phyloP scores from a whole-genome alignment of 2,113 vertebrate species.

The Abramis brama region DNA sequence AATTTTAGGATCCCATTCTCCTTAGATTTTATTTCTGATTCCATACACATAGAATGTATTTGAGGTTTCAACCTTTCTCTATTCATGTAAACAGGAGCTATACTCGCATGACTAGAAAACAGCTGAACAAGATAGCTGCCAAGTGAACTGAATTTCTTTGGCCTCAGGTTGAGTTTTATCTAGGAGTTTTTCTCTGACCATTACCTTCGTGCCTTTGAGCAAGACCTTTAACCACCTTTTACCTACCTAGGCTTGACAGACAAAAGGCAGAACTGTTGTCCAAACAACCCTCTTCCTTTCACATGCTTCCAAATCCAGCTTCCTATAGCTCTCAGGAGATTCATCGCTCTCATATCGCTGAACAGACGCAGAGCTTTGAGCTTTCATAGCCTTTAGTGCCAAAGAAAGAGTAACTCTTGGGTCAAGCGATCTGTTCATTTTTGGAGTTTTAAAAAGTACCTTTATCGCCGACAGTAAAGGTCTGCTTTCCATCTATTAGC shows the following conservation, averaged over 20 bases:
- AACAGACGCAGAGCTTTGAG: slow-evolving; percentile 27
- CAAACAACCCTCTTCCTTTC: background rate
- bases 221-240: background rate
- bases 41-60: background rate
- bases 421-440: slow-evolving; percentile 45
- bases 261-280: background rate
- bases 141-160: background rate
- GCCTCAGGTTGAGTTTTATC: background rate
- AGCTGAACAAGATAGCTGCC: background rate
- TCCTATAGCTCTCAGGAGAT: slow-evolving; percentile 35
- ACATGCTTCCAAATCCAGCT: slow-evolving; percentile 21
- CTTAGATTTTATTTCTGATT: background rate
- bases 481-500: slow-evolving; percentile 59
- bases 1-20: background rate
- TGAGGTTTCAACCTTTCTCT: background rate
- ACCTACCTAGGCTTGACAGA: background rate
- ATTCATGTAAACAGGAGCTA: background rate
- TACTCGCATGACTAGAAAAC: background rate
- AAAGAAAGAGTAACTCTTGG: slow-evolving; percentile 27
- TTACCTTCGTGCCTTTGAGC: background rate
- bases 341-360: background rate
- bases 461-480: slow-evolving; percentile 50
- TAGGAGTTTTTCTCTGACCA: background rate
- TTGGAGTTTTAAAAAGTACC: slow-evolving; percentile 22
- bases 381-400: slow-evolving; percentile 28